Evolutionary conservation across 2,888 invertebrate species (phyloP), one percentile per base, ranked within the genome.

Genomic region (Oligia latruncula): DNA sequence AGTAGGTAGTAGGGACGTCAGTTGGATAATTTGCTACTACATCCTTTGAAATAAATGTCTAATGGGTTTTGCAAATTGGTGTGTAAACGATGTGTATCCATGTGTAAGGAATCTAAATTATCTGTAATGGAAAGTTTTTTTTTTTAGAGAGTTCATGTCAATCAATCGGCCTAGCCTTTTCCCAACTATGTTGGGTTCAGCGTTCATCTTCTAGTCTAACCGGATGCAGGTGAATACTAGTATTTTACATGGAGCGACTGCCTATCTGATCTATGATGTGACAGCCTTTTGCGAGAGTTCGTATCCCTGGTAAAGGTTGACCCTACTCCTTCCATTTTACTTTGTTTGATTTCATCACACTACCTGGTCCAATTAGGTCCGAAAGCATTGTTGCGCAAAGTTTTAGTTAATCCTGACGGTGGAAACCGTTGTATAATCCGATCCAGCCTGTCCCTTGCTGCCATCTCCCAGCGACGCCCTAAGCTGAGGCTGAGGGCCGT

Each of bases 1-100:
- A 72, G 52, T 64, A 77, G 55, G 66, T 78, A 81, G 40, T 46
- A 46, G 46, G 29, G 65, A 74, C 75, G 64, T 76, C 65, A 49
- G 71, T 58, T 64, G 66, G 67, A 78, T 82, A 81, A 81, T 82
- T 80, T 79, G 55, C 66, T 46, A 77, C 40, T 70, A 60, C 49
- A 75, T 74, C 68, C 64, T 76, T 70, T 71, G 43, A 64, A 76
- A 55, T 70, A 23, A n/a, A 78, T 49, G 17, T 23, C 15, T 84
- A 65, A 72, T 82, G 29, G 43, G 29, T 75, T 65, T 74, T 65
- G 73, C 46, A 82, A 74, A 77, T 79, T 74, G 62, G 20, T 65
- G 52, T 64, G 46, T 29, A 58, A 64, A 60, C 9, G 29, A 62
- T 66, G n/a, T 70, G 4, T 6, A 20, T n/a, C n/a, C 60, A 67